A percentile compares a stretch with the other conserved stretches of the same genome.
These are phyloP conservation scores for Aphelocoma californica DNA, from an alignment of 2,797 vertebrate species.

Conservation along the genomic window DNA sequence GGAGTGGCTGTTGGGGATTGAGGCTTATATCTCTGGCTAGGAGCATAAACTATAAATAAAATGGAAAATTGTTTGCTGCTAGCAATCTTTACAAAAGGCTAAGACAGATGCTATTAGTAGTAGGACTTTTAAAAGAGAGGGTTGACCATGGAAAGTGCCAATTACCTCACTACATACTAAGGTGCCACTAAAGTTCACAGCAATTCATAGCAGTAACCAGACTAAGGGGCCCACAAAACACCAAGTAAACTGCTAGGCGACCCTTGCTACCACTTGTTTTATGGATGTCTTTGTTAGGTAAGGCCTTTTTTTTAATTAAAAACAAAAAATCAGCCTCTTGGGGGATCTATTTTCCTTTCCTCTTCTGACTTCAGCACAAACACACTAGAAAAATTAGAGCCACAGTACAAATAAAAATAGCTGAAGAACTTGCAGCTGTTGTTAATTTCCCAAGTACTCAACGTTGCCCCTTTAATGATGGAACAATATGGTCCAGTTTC, in stretches of 20 bases:
- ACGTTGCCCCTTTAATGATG: background rate
- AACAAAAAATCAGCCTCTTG: constrained; percentile 18
- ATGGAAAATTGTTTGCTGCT: background rate
- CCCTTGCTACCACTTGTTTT: background rate
- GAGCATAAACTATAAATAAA: background rate
- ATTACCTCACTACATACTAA: background rate
- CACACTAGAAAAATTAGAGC: constrained; percentile 51
- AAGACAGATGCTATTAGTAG: background rate
- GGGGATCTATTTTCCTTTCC: constrained; percentile 51
- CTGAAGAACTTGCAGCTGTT: constrained; percentile 48
- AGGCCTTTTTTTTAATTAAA: constrained; percentile 10
- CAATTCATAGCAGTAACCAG: background rate
- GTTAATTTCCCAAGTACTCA: constrained; percentile 20
- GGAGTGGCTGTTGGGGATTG: fast-evolving
- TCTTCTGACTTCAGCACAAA: constrained; percentile 44
- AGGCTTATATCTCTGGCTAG: background rate
- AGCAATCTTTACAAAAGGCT: background rate
- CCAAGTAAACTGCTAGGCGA: background rate
- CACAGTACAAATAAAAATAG: constrained; percentile 60
- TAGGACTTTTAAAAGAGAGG: background rate
- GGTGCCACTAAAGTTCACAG: background rate
- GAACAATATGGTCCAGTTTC: constrained; percentile 59
- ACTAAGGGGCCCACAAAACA: background rate
- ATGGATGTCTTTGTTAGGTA: background rate
- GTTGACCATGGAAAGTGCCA: background rate